Conservation (phyloP, 2,113 vertebrate genomes). For the Zootoca vivipara region DNA sequence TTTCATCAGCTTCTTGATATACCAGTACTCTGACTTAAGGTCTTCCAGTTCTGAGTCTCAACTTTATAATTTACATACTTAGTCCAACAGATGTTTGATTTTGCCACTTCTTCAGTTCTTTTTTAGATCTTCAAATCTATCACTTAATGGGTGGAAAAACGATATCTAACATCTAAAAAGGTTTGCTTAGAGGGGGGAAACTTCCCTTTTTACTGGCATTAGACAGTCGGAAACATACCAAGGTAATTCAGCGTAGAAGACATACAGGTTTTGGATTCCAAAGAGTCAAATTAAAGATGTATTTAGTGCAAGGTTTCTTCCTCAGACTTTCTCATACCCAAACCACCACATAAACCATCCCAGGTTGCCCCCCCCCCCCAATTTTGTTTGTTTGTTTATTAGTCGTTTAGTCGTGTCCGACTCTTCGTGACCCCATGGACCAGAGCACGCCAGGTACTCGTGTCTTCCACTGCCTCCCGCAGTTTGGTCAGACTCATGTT, state of each 20-base stretch:
- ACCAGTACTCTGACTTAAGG: conserved; percentile 64
- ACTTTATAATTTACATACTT: conserved; percentile 71
- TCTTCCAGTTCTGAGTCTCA: conserved; percentile 66
- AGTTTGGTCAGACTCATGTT: too few species aligned
- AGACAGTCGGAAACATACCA: conserved; percentile 36
- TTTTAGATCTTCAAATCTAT: conserved; percentile 60
- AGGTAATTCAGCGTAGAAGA: conserved; percentile 45
- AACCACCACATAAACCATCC: neutral
- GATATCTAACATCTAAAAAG: conserved; percentile 48
- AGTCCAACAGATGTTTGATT: conserved; percentile 67
- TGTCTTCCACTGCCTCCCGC: too few species aligned
- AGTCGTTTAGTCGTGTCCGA: too few species aligned
- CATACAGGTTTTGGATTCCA: conserved; percentile 34
- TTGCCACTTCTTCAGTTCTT: conserved; percentile 52
- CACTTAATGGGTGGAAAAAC: conserved; percentile 48
- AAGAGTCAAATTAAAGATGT: neutral
- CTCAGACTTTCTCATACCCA: neutral
- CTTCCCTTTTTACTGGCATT: conserved; percentile 51
- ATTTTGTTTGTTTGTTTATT: too few species aligned
- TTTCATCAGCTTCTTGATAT: conserved; percentile 71
- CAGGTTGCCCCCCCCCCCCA: neutral
- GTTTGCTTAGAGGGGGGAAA: conserved; percentile 49
- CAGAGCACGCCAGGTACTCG: too few species aligned
- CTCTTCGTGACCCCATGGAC: too few species aligned
- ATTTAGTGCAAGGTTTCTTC: neutral